These are phyloP conservation scores for Dioctria rufipes DNA, from an alignment of 2,888 invertebrate species.

Conservation along the genomic window DNA sequence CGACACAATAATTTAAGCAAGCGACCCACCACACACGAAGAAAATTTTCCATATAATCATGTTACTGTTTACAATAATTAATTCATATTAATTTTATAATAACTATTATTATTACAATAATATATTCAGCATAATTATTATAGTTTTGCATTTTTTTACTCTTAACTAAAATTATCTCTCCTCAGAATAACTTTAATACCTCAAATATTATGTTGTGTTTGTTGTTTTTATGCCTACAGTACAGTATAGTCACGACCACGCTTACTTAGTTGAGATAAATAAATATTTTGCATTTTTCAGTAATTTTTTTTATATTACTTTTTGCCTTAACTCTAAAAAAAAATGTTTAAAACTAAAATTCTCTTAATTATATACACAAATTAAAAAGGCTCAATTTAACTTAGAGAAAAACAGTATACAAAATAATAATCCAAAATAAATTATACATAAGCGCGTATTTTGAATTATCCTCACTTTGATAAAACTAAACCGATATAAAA, in stretches of 20 bases:
- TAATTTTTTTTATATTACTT: constrained; percentile 37
- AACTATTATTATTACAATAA: constrained; percentile 33
- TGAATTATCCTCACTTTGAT: constrained; percentile 22
- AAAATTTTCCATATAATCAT: constrained; percentile 19
- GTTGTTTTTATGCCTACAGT: constrained; percentile 32
- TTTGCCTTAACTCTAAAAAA: constrained; percentile 4
- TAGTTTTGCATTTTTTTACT: constrained; percentile 25
- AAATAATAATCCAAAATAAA: constrained; percentile 39
- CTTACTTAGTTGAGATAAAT: constrained; percentile 54
- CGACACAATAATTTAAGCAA: constrained; percentile 39
- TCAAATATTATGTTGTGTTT: constrained; percentile 18
- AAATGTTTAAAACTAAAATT: constrained; percentile 52
- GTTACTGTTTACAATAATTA: constrained; percentile 45
- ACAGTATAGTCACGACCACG: constrained; percentile 53
- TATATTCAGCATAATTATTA: constrained; percentile 40
- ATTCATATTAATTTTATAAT: not conserved
- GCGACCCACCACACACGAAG: constrained; percentile 45
- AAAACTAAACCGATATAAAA: not conserved
- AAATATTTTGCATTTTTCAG: constrained; percentile 50
- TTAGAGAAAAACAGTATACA: constrained; percentile 33
- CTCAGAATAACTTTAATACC: constrained; percentile 31
- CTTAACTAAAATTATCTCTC: constrained; percentile 17
- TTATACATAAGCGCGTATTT: constrained; percentile 48
- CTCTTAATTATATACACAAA: constrained; percentile 59
- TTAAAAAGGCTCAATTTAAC: constrained; percentile 36